phyloP scores from a whole-genome alignment of 2,113 vertebrate species.

The Nothoprocta perdicaria region DNA sequence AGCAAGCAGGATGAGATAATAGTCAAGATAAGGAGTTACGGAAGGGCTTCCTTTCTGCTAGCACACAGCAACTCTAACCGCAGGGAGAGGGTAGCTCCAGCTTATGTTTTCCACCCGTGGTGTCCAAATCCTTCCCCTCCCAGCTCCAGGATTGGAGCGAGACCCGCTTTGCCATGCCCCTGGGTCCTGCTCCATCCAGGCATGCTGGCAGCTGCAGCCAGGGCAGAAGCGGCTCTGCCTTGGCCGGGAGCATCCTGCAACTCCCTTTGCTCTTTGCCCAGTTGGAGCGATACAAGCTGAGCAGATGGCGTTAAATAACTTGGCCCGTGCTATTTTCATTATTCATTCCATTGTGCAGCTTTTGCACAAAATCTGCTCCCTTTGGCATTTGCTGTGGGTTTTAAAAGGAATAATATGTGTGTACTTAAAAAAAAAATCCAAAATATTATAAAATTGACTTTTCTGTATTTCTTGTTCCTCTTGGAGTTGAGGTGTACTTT shows the following conservation, averaged over 20 bases:
- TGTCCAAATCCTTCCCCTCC: rapidly evolving
- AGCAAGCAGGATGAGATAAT: not conserved
- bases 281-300: not conserved
- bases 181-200: rapidly evolving
- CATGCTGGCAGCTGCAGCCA: not conserved
- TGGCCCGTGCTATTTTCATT: not conserved
- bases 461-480: not conserved
- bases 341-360: rapidly evolving
- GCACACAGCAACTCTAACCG: no score
- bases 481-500: not conserved
- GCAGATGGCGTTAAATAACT: not conserved
- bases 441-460: not conserved
- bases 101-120: rapidly evolving
- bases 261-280: not conserved
- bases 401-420: not conserved
- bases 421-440: not conserved
- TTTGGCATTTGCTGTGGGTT: not conserved
- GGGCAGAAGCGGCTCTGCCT: not conserved
- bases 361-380: not conserved
- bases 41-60: not conserved
- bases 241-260: not conserved
- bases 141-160: rapidly evolving
- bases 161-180: not conserved
- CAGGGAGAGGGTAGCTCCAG: not conserved
- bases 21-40: not conserved